phyloP scores from a whole-genome alignment of 2,888 invertebrate genomes.

The Argyresthia goedartella region DNA sequence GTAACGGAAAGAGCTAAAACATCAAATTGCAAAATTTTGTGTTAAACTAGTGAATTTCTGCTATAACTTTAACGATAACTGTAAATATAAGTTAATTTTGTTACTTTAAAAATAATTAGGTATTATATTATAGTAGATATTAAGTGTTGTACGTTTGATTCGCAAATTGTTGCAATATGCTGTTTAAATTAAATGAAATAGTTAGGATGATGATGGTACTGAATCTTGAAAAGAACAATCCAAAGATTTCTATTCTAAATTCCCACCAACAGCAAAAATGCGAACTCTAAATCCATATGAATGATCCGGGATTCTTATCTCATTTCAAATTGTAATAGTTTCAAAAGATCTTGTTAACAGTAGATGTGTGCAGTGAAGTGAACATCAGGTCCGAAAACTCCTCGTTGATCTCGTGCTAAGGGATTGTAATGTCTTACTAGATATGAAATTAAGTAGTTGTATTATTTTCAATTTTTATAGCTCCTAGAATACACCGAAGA shows the following conservation, averaged over 20 bases:
- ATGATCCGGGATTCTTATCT: not conserved
- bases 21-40: slow-evolving; percentile 36
- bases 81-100: slow-evolving; percentile 72
- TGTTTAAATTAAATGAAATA: slow-evolving; percentile 57
- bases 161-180: slow-evolving; percentile 68
- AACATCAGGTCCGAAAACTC: not conserved
- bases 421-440: slow-evolving; percentile 69
- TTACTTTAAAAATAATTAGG: slow-evolving; percentile 68
- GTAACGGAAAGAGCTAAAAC: slow-evolving; percentile 9
- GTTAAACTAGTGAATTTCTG: slow-evolving; percentile 64
- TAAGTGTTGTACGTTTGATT: slow-evolving; percentile 71
- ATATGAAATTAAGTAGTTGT: slow-evolving; percentile 71
- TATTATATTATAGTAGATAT: slow-evolving; percentile 64
- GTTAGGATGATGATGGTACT: slow-evolving; percentile 57
- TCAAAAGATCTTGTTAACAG: not conserved
- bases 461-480: slow-evolving; percentile 71
- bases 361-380: not conserved
- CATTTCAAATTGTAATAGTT: not conserved
- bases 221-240: slow-evolving; percentile 45
- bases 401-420: slow-evolving; percentile 67
- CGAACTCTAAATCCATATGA: not conserved
- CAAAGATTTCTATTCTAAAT: slow-evolving; percentile 54
- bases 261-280: slow-evolving; percentile 43
- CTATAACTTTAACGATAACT: slow-evolving; percentile 63
- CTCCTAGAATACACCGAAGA: slow-evolving; percentile 72